Evolutionary conservation across 2,797 vertebrate genomes (phyloP), one percentile per base, ranked within the genome.

Genomic region (Harpagifer antarcticus): DNA sequence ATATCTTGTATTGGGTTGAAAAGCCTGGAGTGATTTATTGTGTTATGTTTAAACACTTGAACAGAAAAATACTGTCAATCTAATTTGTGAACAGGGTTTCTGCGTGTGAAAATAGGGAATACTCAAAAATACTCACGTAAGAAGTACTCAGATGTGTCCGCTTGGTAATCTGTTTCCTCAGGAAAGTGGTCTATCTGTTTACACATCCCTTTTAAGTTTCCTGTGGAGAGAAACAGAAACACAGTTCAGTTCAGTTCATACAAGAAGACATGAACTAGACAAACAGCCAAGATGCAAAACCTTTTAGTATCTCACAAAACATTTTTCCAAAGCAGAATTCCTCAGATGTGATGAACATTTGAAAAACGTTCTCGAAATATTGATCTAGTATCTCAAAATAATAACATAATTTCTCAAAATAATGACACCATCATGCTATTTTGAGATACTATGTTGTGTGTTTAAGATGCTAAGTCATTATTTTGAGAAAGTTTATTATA

Each of bases 121-220:
- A 37, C 33, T 37, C 33, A 0, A 3, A 19, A 50, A 55, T 84
- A 98, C 98, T 99, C 94, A 99, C 98, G 97, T 93, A 99, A 95
- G 95, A 99, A 99, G 96, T 99, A 99, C 94, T 99, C 98, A 52
- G 98, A 97, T 66, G 98, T 96, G 92, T 99, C 98, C 33, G 98
- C 98, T 95, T 98, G 95, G 49, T 99, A 98, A 92, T 99, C 96
- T 70, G 97, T 96, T 78, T 99, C 98, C 93, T 99, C 98, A 9
- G 98, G 98, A 93, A 99, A 99, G 94, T 99, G 98, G 94, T 99
- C 98, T 85, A 99, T 99, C 95, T 99, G 98, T 96, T 99, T 99
- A 95, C 98, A 99, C 94, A 99, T 96, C 88, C 98, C 98, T 95
- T 99, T 99, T 94, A 97, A 97, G 95, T 97, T 99, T 93, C 98